Evolutionary conservation across 2,113 vertebrate species (phyloP).

Genomic region (Verasper variegatus): DNA sequence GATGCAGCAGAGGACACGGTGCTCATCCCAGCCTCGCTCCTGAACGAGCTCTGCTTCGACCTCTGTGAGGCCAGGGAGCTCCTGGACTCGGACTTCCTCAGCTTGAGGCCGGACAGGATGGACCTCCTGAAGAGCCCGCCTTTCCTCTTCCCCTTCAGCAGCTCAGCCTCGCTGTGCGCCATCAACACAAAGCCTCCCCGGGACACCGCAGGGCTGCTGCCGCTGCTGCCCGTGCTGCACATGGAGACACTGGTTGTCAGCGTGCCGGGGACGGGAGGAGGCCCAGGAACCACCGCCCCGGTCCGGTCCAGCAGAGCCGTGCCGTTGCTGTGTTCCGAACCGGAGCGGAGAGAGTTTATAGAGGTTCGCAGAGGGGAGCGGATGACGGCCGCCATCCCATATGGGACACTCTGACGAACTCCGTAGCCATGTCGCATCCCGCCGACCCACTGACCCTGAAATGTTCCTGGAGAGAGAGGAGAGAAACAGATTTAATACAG

Average conservation of each 20-base stretch:
- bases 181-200: conserved; percentile 96
- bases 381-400: conserved; percentile 98
- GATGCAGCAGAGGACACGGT: conserved; percentile 95
- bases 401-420: conserved; percentile 96
- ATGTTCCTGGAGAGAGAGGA: conserved; percentile 86
- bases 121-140: conserved; percentile 95
- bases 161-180: conserved; percentile 93
- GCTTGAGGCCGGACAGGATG: conserved; percentile 93
- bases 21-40: conserved; percentile 97
- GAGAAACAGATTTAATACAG: background rate
- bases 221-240: conserved; percentile 82
- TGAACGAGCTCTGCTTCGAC: conserved; percentile 99
- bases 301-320: conserved; percentile 88
- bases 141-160: conserved; percentile 92
- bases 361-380: conserved; percentile 97
- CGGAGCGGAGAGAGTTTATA: conserved; percentile 98
- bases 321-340: conserved; percentile 97
- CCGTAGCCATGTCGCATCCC: conserved; percentile 99
- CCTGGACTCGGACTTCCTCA: conserved; percentile 96
- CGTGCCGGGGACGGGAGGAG: conserved; percentile 59
- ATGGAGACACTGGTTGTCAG: conserved; percentile 76
- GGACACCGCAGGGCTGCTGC: conserved; percentile 91
- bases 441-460: conserved; percentile 98
- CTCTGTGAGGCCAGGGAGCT: conserved; percentile 96
- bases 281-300: conserved; percentile 71